Conservation (phyloP, 2,797 vertebrate genomes). For the Sarcoramphus papa region DNA sequence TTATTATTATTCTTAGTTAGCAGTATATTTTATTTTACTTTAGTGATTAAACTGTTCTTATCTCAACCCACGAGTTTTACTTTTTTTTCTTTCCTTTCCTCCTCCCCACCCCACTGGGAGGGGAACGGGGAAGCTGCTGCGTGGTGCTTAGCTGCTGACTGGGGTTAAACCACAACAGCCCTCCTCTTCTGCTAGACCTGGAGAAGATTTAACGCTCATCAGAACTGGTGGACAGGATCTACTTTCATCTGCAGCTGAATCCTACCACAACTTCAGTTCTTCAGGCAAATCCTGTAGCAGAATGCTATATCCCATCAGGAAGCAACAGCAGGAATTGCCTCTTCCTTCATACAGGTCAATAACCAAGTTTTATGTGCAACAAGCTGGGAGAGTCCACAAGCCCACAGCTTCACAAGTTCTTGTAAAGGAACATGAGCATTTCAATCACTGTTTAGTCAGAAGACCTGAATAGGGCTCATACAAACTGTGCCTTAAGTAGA, state of each 20-base stretch:
- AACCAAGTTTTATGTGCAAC: background rate
- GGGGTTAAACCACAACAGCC: too few relatives aligned
- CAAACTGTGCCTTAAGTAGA: background rate
- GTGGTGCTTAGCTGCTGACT: too few relatives aligned
- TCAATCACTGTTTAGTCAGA: background rate
- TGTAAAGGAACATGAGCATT: background rate
- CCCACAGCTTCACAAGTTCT: background rate
- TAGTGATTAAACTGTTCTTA: too few relatives aligned
- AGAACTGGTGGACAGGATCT: background rate
- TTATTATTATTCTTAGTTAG: too few relatives aligned
- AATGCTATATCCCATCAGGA: background rate
- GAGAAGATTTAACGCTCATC: background rate
- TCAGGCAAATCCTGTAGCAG: background rate
- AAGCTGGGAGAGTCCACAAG: background rate
- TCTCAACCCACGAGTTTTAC: too few relatives aligned
- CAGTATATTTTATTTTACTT: too few relatives aligned
- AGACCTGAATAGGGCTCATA: background rate
- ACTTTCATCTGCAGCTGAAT: background rate
- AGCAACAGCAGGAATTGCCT: background rate
- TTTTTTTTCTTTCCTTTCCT: too few relatives aligned
- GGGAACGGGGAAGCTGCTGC: too few relatives aligned
- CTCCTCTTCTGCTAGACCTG: background rate
- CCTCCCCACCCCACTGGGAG: too few relatives aligned
- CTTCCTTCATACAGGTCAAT: background rate
- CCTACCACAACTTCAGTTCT: background rate